phyloP scores from a whole-genome alignment of 2,113 vertebrate species.

The Micromys minutus region DNA sequence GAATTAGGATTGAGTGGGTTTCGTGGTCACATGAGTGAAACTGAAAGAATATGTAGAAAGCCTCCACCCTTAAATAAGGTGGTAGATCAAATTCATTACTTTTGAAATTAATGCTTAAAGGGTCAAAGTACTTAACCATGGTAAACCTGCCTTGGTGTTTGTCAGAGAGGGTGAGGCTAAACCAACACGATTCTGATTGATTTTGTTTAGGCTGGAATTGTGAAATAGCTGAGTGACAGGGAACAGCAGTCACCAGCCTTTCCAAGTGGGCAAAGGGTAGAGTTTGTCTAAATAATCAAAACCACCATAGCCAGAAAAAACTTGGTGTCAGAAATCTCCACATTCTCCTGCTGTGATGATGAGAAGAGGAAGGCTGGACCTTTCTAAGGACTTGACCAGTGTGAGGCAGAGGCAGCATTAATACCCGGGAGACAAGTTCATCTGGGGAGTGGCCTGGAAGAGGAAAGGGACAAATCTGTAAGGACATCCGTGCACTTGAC shows the following conservation, averaged over 20 bases:
- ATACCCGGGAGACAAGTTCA: background rate
- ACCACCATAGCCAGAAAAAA: background rate
- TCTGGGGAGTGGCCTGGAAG: background rate
- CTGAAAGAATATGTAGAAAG: background rate
- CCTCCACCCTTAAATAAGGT: background rate
- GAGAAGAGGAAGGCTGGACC: no score
- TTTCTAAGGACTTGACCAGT: background rate
- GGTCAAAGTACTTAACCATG: background rate
- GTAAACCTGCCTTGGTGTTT: background rate
- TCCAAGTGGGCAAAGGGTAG: background rate
- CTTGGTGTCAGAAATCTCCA: background rate
- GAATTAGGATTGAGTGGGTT: background rate
- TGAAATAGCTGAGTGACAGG: background rate
- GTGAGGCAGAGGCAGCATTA: background rate
- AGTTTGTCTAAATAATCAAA: constrained; percentile 10
- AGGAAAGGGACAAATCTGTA: background rate
- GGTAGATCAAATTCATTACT: background rate
- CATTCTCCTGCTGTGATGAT: background rate
- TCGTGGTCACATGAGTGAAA: background rate
- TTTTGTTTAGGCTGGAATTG: constrained; percentile 25
- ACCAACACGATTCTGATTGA: background rate
- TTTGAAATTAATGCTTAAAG: background rate
- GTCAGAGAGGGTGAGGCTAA: constrained; percentile 22
- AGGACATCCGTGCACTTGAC: background rate
- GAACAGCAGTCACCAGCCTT: background rate